Evolutionary conservation across 2,888 invertebrate species (phyloP).

Genomic region (Xylocampa areola): DNA sequence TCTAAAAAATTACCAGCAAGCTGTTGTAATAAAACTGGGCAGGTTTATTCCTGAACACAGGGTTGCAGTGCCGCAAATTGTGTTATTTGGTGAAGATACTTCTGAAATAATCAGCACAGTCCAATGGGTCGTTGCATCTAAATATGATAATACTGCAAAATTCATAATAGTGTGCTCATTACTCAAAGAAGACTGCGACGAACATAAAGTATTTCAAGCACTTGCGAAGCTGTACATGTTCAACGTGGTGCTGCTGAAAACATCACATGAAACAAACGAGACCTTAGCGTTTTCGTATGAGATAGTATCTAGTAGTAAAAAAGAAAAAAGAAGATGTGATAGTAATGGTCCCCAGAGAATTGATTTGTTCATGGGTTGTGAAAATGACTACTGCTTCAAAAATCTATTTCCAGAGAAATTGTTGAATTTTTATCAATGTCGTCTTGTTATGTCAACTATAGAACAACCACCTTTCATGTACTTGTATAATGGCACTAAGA

Average conservation of each 20-base stretch:
- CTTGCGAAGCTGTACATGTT: slow-evolving; percentile 60
- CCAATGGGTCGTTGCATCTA: slow-evolving; percentile 60
- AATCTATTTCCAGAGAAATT: slow-evolving; percentile 66
- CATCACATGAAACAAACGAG: slow-evolving; percentile 42
- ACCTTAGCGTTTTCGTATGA: slow-evolving; percentile 63
- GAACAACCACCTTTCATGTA: slow-evolving; percentile 77
- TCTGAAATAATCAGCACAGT: slow-evolving; percentile 64
- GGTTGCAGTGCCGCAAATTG: slow-evolving; percentile 63
- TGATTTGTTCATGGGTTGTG: slow-evolving; percentile 57
- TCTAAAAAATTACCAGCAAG: slow-evolving; percentile 64
- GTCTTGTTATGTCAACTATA: slow-evolving; percentile 70
- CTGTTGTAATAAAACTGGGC: slow-evolving; percentile 65
- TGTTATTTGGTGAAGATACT: slow-evolving; percentile 68
- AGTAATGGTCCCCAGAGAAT: slow-evolving; percentile 64
- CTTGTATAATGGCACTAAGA: slow-evolving; percentile 61
- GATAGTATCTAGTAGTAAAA: slow-evolving; percentile 59
- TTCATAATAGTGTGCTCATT: slow-evolving; percentile 70
- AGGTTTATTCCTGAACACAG: slow-evolving; percentile 56
- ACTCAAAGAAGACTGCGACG: slow-evolving; percentile 63
- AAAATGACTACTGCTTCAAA: slow-evolving; percentile 62
- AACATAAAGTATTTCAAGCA: slow-evolving; percentile 63
- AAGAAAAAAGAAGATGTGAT: slow-evolving; percentile 65
- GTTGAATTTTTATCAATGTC: slow-evolving; percentile 67
- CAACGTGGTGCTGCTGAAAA: slow-evolving; percentile 69
- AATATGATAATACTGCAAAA: slow-evolving; percentile 70